Evolutionary conservation across 2,888 invertebrate species (phyloP).

Genomic region (Oligia latruncula): DNA sequence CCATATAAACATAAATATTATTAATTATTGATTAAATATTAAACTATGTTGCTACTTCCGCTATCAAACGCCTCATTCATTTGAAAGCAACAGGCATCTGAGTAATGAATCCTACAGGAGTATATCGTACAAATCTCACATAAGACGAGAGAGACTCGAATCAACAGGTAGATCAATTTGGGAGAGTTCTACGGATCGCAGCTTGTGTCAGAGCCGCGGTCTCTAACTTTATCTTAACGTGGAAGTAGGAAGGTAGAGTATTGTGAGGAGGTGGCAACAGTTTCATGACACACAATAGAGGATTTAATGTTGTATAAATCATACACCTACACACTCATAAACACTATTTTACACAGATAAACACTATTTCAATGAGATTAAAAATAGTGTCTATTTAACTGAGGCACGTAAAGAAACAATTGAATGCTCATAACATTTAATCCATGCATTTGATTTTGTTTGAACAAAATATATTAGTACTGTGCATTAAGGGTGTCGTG

Average conservation of each 20-base stretch:
- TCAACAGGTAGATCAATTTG: constrained; percentile 68
- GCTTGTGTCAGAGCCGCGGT: constrained; percentile 52
- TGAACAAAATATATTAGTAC: too few relatives aligned
- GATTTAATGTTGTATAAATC: neutral
- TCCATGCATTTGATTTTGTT: too few relatives aligned
- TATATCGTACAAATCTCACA: constrained; percentile 43
- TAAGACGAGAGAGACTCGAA: constrained; percentile 45
- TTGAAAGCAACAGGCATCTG: constrained; percentile 49
- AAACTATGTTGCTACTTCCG: neutral
- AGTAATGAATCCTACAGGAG: constrained; percentile 39
- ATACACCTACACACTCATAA: neutral
- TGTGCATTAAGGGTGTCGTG: too few relatives aligned
- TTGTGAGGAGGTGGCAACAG: constrained; percentile 11
- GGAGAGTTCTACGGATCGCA: constrained; percentile 59
- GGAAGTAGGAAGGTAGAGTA: constrained; percentile 1
- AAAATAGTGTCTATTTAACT: too few relatives aligned
- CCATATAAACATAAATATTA: too few relatives aligned
- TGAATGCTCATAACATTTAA: too few relatives aligned
- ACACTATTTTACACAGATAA: too few relatives aligned
- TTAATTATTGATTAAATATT: too few relatives aligned
- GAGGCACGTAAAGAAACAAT: too few relatives aligned
- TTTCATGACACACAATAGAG: neutral
- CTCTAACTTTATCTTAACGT: constrained; percentile 49
- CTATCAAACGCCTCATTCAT: constrained; percentile 8
- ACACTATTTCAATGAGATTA: too few relatives aligned